A percentile compares a stretch with the other conserved stretches of the same genome.
Evolutionary conservation across 2,888 invertebrate genomes (phyloP).

Genomic region (Blastobasis adustella): DNA sequence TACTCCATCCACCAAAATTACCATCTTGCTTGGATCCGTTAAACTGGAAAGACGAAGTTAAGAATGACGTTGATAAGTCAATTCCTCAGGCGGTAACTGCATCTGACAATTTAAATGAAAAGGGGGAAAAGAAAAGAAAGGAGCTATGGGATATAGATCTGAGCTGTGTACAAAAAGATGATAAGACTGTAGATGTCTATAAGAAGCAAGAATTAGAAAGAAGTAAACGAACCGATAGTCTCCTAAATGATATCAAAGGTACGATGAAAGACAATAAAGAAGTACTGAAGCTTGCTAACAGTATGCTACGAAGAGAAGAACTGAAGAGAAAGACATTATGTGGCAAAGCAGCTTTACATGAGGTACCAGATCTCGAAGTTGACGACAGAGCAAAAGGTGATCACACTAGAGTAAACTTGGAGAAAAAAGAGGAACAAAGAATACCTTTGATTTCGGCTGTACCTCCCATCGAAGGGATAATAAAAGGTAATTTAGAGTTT

Average conservation of each 20-base stretch:
- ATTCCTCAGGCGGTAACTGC: not conserved
- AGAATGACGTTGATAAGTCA: not conserved
- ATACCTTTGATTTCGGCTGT: not conserved
- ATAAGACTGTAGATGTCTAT: conserved; percentile 26
- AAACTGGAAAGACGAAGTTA: conserved; percentile 9
- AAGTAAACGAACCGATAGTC: conserved; percentile 45
- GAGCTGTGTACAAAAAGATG: conserved; percentile 20
- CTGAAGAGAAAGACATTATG: conserved; percentile 27
- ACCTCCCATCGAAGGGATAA: not conserved
- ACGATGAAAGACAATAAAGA: conserved; percentile 66
- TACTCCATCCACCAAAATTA: conserved; percentile 41
- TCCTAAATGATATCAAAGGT: conserved; percentile 56
- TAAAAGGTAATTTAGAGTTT: no score
- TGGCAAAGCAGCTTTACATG: conserved; percentile 20
- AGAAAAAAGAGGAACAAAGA: not conserved
- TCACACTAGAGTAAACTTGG: conserved; percentile 16
- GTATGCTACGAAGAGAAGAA: conserved; percentile 47
- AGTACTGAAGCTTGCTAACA: conserved; percentile 53
- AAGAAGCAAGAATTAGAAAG: conserved; percentile 39
- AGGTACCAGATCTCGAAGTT: conserved; percentile 20
- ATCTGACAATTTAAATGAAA: conserved; percentile 1
- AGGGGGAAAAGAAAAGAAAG: conserved; percentile 29
- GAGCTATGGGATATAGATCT: conserved; percentile 47
- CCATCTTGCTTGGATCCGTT: not conserved
- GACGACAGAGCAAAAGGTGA: conserved; percentile 51